phyloP scores from a whole-genome alignment of 2,888 invertebrate species.

The Caenorhabditis wallacei region DNA sequence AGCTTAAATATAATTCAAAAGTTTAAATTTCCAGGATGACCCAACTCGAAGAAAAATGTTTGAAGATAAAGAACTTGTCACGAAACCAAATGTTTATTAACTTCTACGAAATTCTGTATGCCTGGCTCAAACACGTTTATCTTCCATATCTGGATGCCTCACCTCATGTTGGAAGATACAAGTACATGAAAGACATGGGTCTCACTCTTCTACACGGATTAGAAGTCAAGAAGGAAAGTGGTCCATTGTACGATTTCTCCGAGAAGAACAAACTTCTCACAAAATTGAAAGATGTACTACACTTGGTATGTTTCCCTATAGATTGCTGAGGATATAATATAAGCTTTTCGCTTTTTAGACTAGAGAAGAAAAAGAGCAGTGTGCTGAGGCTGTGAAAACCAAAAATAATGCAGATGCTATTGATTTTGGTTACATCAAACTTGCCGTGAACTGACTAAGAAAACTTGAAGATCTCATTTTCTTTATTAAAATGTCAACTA shows the following conservation, averaged over 20 bases:
- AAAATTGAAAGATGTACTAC: too few relatives aligned
- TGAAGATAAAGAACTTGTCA: background rate
- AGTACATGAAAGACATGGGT: background rate
- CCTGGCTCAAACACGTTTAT: background rate
- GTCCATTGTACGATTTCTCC: too few relatives aligned
- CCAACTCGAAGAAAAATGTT: background rate
- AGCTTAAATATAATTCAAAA: background rate
- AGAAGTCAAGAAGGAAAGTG: too few relatives aligned
- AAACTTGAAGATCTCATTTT: too few relatives aligned
- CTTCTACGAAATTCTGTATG: background rate
- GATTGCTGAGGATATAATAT: too few relatives aligned
- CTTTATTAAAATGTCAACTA: too few relatives aligned
- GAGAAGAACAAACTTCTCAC: too few relatives aligned
- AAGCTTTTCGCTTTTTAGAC: too few relatives aligned
- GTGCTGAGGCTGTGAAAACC: background rate
- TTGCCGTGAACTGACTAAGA: background rate
- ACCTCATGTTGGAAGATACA: background rate
- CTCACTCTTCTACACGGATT: background rate
- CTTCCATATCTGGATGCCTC: background rate
- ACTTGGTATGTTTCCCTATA: too few relatives aligned
- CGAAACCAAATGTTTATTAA: background rate
- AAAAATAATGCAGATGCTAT: background rate
- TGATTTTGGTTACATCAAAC: background rate
- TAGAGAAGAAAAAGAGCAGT: too few relatives aligned
- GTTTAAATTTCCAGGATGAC: slow-evolving; percentile 6